Evolutionary conservation across 2,888 invertebrate species (phyloP).

Genomic region (Oligia latruncula): DNA sequence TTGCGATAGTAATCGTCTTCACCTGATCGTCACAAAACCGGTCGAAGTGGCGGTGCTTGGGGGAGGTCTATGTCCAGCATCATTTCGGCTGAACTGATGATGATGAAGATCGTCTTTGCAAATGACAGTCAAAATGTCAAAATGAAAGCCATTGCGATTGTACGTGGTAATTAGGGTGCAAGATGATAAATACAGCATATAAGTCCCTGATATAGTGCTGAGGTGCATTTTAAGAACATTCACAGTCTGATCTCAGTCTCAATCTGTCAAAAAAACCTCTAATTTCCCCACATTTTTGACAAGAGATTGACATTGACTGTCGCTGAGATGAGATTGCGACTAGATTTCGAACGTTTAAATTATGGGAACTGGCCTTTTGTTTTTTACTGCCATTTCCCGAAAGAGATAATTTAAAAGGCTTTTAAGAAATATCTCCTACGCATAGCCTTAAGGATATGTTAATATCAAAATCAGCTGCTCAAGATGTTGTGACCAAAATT

Average conservation of each 20-base stretch:
- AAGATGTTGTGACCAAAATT: conserved; percentile 11
- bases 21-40: background rate
- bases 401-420: background rate
- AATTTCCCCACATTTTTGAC: too few species aligned
- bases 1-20: background rate
- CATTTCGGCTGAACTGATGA: background rate
- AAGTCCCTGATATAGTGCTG: background rate
- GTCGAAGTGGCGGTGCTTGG: background rate
- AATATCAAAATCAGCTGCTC: conserved; percentile 24
- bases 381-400: background rate
- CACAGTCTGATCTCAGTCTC: too few species aligned
- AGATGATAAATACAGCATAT: background rate
- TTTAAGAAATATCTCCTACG: background rate
- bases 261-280: too few species aligned
- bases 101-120: background rate
- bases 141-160: background rate
- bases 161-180: background rate
- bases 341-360: too few species aligned
- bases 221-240: too few species aligned
- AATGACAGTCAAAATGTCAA: background rate
- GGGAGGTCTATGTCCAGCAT: background rate
- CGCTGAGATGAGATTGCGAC: too few species aligned
- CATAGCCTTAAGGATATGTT: conserved; percentile 12
- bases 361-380: too few species aligned
- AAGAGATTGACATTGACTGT: too few species aligned